phyloP scores from a whole-genome alignment of 1,140 invertebrate species.

The Anoplolepis gracilipes region DNA sequence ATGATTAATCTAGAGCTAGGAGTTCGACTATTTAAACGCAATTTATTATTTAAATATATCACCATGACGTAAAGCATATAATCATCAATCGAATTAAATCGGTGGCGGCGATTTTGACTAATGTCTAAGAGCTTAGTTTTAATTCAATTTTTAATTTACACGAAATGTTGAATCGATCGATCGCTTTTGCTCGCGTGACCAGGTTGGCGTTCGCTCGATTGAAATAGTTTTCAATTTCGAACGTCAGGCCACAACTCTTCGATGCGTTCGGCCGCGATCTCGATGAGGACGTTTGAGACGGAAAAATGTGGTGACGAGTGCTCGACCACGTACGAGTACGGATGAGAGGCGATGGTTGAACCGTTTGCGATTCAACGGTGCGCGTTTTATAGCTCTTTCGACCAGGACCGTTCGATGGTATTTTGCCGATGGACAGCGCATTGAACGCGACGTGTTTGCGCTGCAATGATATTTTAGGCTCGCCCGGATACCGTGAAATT shows the following conservation, averaged over 20 bases:
- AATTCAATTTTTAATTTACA: slow-evolving; percentile 75
- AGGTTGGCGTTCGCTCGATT: slow-evolving; percentile 22
- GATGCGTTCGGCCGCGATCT: slow-evolving; percentile 41
- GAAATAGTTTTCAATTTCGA: slow-evolving; percentile 55
- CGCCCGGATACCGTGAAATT: slow-evolving; percentile 30
- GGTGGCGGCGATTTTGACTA: slow-evolving; percentile 40
- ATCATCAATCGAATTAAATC: slow-evolving; percentile 74
- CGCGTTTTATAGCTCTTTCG: slow-evolving; percentile 57
- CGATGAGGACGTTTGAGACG: slow-evolving; percentile 62
- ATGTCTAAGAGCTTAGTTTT: slow-evolving; percentile 7
- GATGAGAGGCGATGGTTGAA: slow-evolving; percentile 44
- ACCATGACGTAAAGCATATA: slow-evolving; percentile 72
- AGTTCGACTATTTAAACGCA: slow-evolving; percentile 70
- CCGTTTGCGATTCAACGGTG: slow-evolving; percentile 51
- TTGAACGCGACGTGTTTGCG: slow-evolving; percentile 14
- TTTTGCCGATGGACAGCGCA: slow-evolving; percentile 36
- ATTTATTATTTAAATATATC: slow-evolving; percentile 80
- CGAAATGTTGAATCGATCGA: slow-evolving; percentile 41
- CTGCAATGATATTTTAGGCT: slow-evolving; percentile 44
- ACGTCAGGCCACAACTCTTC: slow-evolving; percentile 14
- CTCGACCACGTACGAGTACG: slow-evolving; percentile 46
- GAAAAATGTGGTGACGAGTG: slow-evolving; percentile 59
- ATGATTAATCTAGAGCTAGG: neutral
- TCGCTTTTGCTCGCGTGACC: slow-evolving; percentile 50
- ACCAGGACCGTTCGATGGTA: slow-evolving; percentile 39